A percentile compares a stretch with the other conserved stretches of the same genome.
Evolutionary conservation across 2,888 invertebrate genomes (phyloP).

Genomic region (Atethmia centrago): DNA sequence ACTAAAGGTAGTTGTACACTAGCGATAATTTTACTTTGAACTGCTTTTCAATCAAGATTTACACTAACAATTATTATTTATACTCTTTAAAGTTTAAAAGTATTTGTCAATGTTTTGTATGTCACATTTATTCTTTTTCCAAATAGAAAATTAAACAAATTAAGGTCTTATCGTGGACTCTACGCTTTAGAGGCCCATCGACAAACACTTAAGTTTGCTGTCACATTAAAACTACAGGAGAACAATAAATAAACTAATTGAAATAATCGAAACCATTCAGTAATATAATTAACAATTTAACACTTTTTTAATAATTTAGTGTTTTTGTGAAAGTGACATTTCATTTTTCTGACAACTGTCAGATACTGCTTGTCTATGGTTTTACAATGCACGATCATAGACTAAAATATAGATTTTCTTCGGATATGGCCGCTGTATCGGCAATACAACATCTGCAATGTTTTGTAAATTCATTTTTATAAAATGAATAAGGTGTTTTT

Average conservation of each 20-base stretch:
- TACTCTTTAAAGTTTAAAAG: too few relatives aligned
- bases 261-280: too few relatives aligned
- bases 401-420: conserved; percentile 89
- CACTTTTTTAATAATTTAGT: too few relatives aligned
- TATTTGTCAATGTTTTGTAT: background rate
- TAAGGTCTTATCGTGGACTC: background rate
- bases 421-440: conserved; percentile 90
- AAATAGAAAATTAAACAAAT: background rate
- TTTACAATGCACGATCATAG: conserved; percentile 78
- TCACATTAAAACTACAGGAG: background rate
- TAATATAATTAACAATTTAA: too few relatives aligned
- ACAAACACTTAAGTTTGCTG: conserved; percentile 3
- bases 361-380: conserved; percentile 70
- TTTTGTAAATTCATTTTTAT: conserved; percentile 89
- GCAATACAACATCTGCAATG: conserved; percentile 90
- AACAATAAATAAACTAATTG: background rate
- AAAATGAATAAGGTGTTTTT: conserved; percentile 89
- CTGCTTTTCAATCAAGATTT: background rate
- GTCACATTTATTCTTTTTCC: too few relatives aligned
- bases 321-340: conserved; percentile 50
- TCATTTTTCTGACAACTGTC: conserved; percentile 70
- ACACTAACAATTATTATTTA: too few relatives aligned
- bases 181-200: conserved; percentile 25
- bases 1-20: conserved; percentile 28
- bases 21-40: background rate